Evolutionary conservation across 2,888 invertebrate genomes (phyloP).

Genomic region (Dilophus febrilis): DNA sequence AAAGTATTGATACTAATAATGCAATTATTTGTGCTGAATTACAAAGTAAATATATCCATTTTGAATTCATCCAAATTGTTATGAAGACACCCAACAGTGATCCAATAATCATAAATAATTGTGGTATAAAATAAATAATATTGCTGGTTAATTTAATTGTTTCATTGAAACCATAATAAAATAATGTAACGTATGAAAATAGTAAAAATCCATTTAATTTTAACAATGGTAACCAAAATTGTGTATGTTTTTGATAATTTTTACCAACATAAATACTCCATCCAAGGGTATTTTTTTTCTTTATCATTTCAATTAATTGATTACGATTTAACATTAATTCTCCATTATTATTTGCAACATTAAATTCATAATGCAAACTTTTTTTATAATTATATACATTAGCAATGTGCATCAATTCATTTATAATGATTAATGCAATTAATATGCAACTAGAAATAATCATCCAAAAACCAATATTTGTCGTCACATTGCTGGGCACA

Average conservation of each 20-base stretch:
- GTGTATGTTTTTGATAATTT: background rate
- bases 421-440: background rate
- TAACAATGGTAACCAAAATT: background rate
- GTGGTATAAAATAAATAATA: background rate
- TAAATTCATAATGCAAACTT: conserved; percentile 1
- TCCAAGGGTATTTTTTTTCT: too few relatives aligned
- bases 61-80: background rate
- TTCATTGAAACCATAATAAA: background rate
- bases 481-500: background rate
- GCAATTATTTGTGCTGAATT: background rate
- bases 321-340: background rate
- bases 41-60: background rate
- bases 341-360: background rate
- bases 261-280: background rate
- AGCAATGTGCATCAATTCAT: background rate
- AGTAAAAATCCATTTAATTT: background rate
- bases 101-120: background rate
- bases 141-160: background rate
- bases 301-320: background rate
- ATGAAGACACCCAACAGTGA: background rate
- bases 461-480: background rate
- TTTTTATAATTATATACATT: conserved; percentile 1
- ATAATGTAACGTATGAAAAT: background rate
- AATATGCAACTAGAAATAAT: background rate
- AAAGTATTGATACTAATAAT: background rate